Conservation (phyloP, 1,140 invertebrate genomes). For the Chrysopa pallens region DNA sequence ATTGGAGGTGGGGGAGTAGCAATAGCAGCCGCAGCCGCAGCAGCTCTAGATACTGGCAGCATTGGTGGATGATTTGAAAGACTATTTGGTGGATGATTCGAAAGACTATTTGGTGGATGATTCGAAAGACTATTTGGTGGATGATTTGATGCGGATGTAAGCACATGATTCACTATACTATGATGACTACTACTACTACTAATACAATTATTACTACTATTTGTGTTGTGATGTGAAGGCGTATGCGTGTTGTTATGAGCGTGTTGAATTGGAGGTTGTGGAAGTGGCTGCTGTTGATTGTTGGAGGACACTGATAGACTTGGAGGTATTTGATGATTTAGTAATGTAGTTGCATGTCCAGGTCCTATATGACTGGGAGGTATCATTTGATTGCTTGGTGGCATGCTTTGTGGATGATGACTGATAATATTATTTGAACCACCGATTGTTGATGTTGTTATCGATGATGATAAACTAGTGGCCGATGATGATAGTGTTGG, state of each 20-base stretch:
- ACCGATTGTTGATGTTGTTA: conserved; percentile 1
- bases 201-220: too few relatives aligned
- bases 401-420: conserved; percentile 2
- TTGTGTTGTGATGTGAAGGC: too few relatives aligned
- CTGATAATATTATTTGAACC: neutral
- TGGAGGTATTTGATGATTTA: neutral
- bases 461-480: conserved; percentile 4
- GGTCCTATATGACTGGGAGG: neutral
- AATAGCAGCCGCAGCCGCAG: conserved; percentile 7
- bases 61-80: conserved; percentile 1
- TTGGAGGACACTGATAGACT: neutral
- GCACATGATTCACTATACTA: too few relatives aligned
- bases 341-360: neutral
- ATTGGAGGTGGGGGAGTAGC: conserved; percentile 5
- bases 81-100: conserved; percentile 1
- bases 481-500: conserved; percentile 9
- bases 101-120: neutral
- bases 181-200: too few relatives aligned
- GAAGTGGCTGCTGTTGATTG: too few relatives aligned
- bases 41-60: conserved; percentile 10
- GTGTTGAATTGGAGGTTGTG: too few relatives aligned
- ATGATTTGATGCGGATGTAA: too few relatives aligned
- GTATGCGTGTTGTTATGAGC: too few relatives aligned
- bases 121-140: neutral
- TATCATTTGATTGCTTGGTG: conserved; percentile 4